Percentiles rank a stretch among this genome's conserved stretches.
Conservation (phyloP, 2,797 vertebrate genomes). For the Macropus fuliginosus region DNA sequence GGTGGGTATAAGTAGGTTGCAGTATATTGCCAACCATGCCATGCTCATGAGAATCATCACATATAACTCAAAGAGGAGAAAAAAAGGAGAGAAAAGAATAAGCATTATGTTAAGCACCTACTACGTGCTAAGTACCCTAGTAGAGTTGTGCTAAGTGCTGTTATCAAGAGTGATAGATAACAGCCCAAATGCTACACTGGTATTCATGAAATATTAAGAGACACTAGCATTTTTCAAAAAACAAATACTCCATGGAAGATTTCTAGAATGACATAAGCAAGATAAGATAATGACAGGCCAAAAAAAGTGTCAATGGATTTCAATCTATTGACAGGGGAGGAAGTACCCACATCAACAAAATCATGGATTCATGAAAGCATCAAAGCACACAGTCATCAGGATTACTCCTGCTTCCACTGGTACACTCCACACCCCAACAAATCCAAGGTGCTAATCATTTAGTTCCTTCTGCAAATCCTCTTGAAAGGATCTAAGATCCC, state of each 20-base stretch:
- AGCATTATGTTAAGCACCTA: not conserved
- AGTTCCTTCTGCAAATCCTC: not conserved
- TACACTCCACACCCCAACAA: not conserved
- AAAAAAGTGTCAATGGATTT: not conserved
- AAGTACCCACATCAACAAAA: not conserved
- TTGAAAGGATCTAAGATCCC: not conserved
- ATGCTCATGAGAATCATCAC: not conserved
- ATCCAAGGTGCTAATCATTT: not conserved
- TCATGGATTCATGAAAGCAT: not conserved
- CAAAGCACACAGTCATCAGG: not conserved
- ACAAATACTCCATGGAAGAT: not conserved
- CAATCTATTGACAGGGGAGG: not conserved
- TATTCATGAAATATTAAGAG: not conserved
- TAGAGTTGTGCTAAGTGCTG: not conserved
- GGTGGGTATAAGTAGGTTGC: not conserved
- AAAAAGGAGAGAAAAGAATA: not conserved
- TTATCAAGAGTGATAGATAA: not conserved
- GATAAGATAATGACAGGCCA: not conserved
- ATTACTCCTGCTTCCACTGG: not conserved
- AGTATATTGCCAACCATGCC: not conserved
- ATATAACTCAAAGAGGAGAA: not conserved
- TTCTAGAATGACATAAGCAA: not conserved
- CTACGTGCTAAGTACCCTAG: not conserved
- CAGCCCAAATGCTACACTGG: not conserved
- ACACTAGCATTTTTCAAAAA: not conserved